A percentile compares a stretch with the other conserved stretches of the same genome.
Conservation (phyloP, 2,888 invertebrate genomes). For the Acleris sparsana region DNA sequence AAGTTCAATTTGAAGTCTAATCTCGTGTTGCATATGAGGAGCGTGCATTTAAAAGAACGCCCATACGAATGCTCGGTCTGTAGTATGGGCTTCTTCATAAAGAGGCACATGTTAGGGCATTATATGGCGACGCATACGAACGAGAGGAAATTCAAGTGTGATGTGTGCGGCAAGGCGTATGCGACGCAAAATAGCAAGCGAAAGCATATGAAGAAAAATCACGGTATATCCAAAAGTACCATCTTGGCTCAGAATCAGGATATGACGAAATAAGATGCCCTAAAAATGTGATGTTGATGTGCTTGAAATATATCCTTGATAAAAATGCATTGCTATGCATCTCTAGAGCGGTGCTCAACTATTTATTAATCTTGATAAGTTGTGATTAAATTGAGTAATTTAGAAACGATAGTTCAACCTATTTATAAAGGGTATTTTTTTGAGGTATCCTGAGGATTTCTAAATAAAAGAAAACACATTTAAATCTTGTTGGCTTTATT, state of each 20-base stretch:
- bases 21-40: conserved; percentile 69
- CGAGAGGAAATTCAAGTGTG: conserved; percentile 83
- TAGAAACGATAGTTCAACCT: too few species aligned
- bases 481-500: too few species aligned
- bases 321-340: too few species aligned
- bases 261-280: conserved; percentile 41
- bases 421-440: too few species aligned
- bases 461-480: too few species aligned
- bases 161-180: conserved; percentile 83
- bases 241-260: conserved; percentile 40
- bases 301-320: background rate
- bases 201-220: conserved; percentile 76
- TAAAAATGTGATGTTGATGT: background rate
- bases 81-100: conserved; percentile 75
- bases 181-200: conserved; percentile 72
- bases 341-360: too few species aligned
- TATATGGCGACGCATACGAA: conserved; percentile 77
- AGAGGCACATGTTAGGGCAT: conserved; percentile 76
- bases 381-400: too few species aligned
- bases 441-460: too few species aligned
- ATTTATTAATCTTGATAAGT: too few species aligned
- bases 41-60: conserved; percentile 72
- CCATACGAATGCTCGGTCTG: conserved; percentile 75
- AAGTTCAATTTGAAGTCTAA: conserved; percentile 75
- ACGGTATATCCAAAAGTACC: conserved; percentile 56